Evolutionary conservation across 2,113 vertebrate species (phyloP), one percentile per base, ranked within the genome.

Genomic region (Natator depressus): DNA sequence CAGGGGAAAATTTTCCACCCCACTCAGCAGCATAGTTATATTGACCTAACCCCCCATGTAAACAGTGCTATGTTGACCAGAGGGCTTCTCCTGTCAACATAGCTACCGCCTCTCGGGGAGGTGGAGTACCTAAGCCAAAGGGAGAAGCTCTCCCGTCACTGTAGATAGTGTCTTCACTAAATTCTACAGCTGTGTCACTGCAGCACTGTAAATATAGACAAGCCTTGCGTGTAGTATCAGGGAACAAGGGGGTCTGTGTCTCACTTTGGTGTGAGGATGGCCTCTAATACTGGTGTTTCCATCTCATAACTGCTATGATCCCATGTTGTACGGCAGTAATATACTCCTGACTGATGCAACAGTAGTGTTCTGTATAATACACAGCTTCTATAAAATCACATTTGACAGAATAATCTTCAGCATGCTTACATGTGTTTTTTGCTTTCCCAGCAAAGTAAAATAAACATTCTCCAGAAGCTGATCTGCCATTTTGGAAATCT

Each of bases 391-490:
- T 51, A 84, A 38, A 53, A 89, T 84, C 82, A 20, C 35, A 57
- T 4, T 24, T 65, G 29, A 55, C 53, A 84, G 29, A 0, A 0
- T 82, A 17, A 11, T 86, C 19, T 51, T 87, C 29, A 35, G 54
- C 13, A 22, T 78, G 8, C 14, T 27, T 54, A 75, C 42, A 20
- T 57, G 38, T 10, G 9, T 42, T 46, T 42, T 72, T 46, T 82
- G 53, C 38, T 82, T 87, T 91, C 22, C 42, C 42, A 47, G 6
- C 75, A 81, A 10, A 9, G 62, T 42, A 49, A 90, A 80, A 29
- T 47, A 49, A 0, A 0, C 5, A 6, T 25, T 80, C 29, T 75
- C 65, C 11, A 2, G 24, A 75, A 51, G n/a, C 10, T 79, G 8
- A 57, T 10, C 82, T 85, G 76, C 0, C 1, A 35, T 87, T 89